Conservation (phyloP, 2,113 vertebrate species). For the Dromaius novaehollandiae region DNA sequence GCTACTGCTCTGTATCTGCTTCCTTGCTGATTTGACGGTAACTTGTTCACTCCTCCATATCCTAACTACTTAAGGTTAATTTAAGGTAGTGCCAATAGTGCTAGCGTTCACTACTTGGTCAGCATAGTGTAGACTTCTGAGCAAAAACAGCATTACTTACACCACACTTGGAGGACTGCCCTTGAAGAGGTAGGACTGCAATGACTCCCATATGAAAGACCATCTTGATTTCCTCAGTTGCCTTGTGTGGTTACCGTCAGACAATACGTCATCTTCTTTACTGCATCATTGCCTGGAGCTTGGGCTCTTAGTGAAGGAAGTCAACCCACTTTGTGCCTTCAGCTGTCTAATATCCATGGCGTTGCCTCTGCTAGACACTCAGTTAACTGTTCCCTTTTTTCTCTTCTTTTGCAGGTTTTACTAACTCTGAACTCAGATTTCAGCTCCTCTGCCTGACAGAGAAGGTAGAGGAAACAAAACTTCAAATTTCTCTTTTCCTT, state of each 20-base stretch:
- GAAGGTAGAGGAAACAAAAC: not conserved
- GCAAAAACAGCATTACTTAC: not conserved
- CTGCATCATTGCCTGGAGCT: not conserved
- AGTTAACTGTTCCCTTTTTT: not conserved
- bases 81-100: not conserved
- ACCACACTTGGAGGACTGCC: not conserved
- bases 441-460: not conserved
- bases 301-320: not conserved
- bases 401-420: not conserved
- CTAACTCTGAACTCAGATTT: not conserved
- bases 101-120: not conserved
- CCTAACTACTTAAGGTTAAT: not conserved
- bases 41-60: not conserved
- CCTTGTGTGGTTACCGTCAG: not conserved
- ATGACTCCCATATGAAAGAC: not conserved
- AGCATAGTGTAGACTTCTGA: not conserved
- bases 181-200: not conserved
- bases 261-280: not conserved
- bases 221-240: not conserved
- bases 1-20: not conserved
- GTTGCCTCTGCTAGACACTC: not conserved
- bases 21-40: accelerated
- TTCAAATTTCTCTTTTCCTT: not conserved
- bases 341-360: not conserved
- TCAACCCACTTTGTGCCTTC: not conserved